Base-by-base conservation (phyloP, 1,140 invertebrate species). In the Pogonomyrmex barbatus region DNA sequence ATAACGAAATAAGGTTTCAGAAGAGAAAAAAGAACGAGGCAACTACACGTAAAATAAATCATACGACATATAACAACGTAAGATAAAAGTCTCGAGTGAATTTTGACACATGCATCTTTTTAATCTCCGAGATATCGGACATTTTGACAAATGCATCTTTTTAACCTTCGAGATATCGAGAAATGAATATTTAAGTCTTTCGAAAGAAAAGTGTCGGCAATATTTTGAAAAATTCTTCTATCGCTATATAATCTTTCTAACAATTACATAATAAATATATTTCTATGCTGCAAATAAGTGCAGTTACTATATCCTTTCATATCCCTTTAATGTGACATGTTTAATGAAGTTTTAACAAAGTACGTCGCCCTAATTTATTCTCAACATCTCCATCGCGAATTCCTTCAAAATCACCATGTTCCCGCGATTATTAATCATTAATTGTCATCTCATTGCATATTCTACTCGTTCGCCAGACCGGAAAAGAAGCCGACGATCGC, bases 381-480 rank as follows among this genome's bases (percentile, higher is more conserved):
- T 1, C 14, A 17, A 70, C 47, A 54, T 70, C 39, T 68, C 24
- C 77, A 81, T 70, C 30, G 33, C 33, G 12, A 60, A 56, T 73
- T 83, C 56, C n/a, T 73, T 60, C 47, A 33, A 83, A 36, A 71
- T 47, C 54, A n/a, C 12, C 30, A 6, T 24, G 42, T 58, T 73
- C 54, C 10, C 30, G 12, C 45, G 30, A 33, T 14, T 81, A 68
- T 81, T 70, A 68, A 81, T 81, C 54, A 60, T 83, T 75, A 73
- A 83, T 83, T 83, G 54, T 83, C 24, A 24, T 24, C 68, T 62
- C 54, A 83, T 62, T 60, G 79, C 30, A n/a, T 75, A 83, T 83
- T 83, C 79, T 42, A 63, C 67, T 73, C 68, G 58, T 50, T 62
- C 45, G 68, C 36, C 14, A 33, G 12, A 10, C 42, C 52, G 79